These are phyloP conservation scores for Megalopta genalis DNA, from an alignment of 1,140 invertebrate genomes.

Conservation along the genomic window DNA sequence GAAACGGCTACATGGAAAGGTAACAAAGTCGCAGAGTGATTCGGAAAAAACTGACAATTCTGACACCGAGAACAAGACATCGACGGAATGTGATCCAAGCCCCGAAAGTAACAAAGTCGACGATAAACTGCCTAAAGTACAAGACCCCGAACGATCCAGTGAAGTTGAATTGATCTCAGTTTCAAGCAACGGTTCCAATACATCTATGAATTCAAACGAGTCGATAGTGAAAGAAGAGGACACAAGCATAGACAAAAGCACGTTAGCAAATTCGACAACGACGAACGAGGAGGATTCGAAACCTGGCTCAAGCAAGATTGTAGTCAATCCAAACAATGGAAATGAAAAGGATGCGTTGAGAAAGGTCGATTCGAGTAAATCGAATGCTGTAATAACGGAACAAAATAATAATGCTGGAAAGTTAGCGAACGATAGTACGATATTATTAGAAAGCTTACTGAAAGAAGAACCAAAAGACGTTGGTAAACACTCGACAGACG, in stretches of 20 bases:
- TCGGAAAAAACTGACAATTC: conserved; percentile 3
- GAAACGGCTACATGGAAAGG: conserved; percentile 26
- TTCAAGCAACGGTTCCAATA: background rate
- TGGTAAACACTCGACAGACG: background rate
- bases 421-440: background rate
- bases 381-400: background rate
- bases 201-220: conserved; percentile 1
- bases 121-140: background rate
- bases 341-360: background rate
- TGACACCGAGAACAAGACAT: conserved; percentile 12
- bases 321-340: background rate
- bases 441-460: background rate
- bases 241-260: background rate
- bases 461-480: background rate
- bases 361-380: background rate
- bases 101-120: conserved; percentile 1
- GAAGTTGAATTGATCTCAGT: background rate
- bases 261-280: background rate
- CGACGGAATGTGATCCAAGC: background rate
- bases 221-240: background rate
- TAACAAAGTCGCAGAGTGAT: conserved; percentile 16
- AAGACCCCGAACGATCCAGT: background rate
- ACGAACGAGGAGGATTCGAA: background rate
- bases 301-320: conserved; percentile 30
- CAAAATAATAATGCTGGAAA: conserved; percentile 18